These are phyloP conservation scores for Mesoligia furuncula DNA, from an alignment of 2,888 invertebrate genomes.

Conservation along the genomic window DNA sequence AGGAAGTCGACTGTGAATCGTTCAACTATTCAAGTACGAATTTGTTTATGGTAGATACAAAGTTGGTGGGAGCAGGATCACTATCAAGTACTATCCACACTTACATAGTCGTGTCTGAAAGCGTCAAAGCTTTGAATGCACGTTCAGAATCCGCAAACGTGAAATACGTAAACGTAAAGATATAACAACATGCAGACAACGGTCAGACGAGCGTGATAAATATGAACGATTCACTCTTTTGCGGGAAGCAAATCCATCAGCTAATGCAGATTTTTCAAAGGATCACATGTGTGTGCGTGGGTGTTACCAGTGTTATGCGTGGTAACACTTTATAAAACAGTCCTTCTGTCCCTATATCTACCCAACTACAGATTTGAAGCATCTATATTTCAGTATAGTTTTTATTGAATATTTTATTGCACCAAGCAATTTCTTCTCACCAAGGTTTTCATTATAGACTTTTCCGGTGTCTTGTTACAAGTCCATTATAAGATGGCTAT, in stretches of 20 bases:
- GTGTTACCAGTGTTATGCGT: not conserved
- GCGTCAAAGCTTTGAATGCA: constrained; percentile 11
- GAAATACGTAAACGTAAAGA: not conserved
- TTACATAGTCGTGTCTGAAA: constrained; percentile 12
- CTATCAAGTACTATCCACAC: not conserved
- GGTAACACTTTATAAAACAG: not conserved
- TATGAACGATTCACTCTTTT: constrained; percentile 4
- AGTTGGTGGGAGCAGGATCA: constrained; percentile 44
- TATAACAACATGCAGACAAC: not conserved
- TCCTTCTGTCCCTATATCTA: not conserved
- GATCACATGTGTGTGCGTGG: not conserved
- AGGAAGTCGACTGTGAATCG: constrained; percentile 72
- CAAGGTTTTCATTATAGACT: constrained; percentile 18
- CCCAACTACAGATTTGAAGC: not conserved
- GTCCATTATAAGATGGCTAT: constrained; percentile 18
- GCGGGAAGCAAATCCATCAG: constrained; percentile 13
- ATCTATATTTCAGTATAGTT: not conserved
- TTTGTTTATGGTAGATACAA: constrained; percentile 69
- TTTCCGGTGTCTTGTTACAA: constrained; percentile 18
- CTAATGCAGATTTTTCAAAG: constrained; percentile 20
- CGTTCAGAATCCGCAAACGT: not conserved
- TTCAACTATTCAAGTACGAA: constrained; percentile 72
- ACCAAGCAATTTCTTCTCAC: not conserved
- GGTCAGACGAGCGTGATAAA: not conserved
- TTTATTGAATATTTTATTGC: constrained; percentile 22